Base-by-base conservation (phyloP, 1,140 invertebrate genomes). In the Caenorhabditis remanei region DNA sequence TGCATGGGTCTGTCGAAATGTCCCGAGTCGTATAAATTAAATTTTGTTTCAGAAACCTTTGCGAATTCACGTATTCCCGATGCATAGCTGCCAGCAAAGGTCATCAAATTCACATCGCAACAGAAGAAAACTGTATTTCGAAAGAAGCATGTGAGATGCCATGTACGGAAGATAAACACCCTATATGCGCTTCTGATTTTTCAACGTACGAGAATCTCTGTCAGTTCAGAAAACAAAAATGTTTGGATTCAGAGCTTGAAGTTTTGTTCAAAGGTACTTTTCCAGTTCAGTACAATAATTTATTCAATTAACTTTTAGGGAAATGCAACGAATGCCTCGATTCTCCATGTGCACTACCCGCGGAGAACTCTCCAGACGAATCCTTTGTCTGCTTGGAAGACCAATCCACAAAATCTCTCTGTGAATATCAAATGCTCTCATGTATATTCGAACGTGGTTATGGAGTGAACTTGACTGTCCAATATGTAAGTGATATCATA, bases 401-500 rank as follows among this genome's bases (percentile, higher is more conserved):
- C 43, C 91, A 90, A 19, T 89, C 92, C n/a, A 92, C 90, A 5
- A 89, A 90, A 46, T 85, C 90, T 13, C 79, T 85, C 21, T 91
- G 90, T 85, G 90, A 91, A 88, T 91, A 92, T 67, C 89, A 91
- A 56, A 92, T 92, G 91, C 55, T 91, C 8, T 87, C 90, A 7
- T 91, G 90, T 63, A 89, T 91, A 75, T 90, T 89, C 83, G 88
- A 91, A 56, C 87, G 88, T 8, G 89, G 90, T 55, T 89, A 88
- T 79, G 91, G 91, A 32, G 90, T 92, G 43, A 92, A 91, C 55
- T 87, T 91, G 56, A 92, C 90, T 32, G 83, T 71, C 32, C 86
- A 88, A 58, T 90, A 91, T 87, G 91, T 92, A 83, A 56, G 86
- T 53, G 8, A 11, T 63, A 32, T 13, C 19, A 40, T 13, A 11